Percentiles rank a stretch among this genome's conserved stretches.
Conservation (phyloP, 2,888 invertebrate species). For the Xylota segnis region DNA sequence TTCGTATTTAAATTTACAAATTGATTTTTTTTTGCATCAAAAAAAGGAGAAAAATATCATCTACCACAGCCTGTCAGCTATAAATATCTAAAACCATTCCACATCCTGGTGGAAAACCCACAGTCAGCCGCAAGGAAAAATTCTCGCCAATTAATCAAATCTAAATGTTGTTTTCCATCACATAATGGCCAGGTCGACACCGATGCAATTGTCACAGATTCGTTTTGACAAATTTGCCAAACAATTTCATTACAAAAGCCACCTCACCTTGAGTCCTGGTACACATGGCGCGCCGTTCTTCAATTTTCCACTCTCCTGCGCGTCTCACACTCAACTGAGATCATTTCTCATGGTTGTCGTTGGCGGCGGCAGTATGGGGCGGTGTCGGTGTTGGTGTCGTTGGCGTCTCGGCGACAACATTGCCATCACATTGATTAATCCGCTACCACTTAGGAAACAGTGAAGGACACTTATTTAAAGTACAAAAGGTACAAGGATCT, state of each 20-base stretch:
- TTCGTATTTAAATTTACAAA: not conserved
- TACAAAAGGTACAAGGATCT: constrained; percentile 46
- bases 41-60: too few relatives aligned
- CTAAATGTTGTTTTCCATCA: constrained; percentile 31
- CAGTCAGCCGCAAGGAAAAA: constrained; percentile 32
- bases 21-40: not conserved
- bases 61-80: constrained; percentile 20
- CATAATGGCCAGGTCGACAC: constrained; percentile 48
- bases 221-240: constrained; percentile 71
- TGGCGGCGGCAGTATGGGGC: too few relatives aligned
- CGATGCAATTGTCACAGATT: constrained; percentile 58
- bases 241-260: constrained; percentile 59
- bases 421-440: constrained; percentile 74
- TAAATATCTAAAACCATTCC: constrained; percentile 30
- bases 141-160: constrained; percentile 68
- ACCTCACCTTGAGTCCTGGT: constrained; percentile 20
- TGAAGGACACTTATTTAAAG: constrained; percentile 68
- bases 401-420: constrained; percentile 50
- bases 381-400: constrained; percentile 20
- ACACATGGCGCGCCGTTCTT: constrained; percentile 12
- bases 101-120: constrained; percentile 32
- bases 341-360: constrained; percentile 48
- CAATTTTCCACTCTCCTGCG: constrained; percentile 67
- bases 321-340: constrained; percentile 43
- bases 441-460: constrained; percentile 72